These are phyloP conservation scores for Anarrhichthys ocellatus DNA, from an alignment of 2,113 vertebrate genomes.

Conservation along the genomic window DNA sequence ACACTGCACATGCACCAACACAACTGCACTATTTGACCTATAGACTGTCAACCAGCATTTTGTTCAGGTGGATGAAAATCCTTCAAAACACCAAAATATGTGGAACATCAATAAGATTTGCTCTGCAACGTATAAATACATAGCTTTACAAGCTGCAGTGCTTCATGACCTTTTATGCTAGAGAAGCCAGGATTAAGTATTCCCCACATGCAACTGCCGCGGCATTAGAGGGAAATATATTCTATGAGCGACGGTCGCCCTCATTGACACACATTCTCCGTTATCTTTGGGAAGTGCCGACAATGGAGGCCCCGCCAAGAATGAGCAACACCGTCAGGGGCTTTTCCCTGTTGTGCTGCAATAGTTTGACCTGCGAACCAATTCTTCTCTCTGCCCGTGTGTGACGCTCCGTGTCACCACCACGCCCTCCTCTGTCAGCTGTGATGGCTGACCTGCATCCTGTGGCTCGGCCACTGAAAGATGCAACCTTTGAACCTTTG, in stretches of 20 bases:
- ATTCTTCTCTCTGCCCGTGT: neutral
- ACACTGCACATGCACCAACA: neutral
- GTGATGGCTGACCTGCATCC: slow-evolving; percentile 42
- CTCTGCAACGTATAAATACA: neutral
- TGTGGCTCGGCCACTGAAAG: slow-evolving; percentile 14
- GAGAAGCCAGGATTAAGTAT: slow-evolving; percentile 10
- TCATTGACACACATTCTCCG: slow-evolving; percentile 51
- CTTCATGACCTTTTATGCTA: slow-evolving; percentile 21
- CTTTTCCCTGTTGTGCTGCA: neutral
- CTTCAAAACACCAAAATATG: neutral
- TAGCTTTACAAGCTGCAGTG: neutral
- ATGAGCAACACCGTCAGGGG: slow-evolving; percentile 10
- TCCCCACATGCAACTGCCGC: slow-evolving; percentile 6
- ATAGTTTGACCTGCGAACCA: slow-evolving; percentile 22
- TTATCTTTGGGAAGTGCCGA: slow-evolving; percentile 71
- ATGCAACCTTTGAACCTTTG: neutral
- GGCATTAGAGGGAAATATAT: slow-evolving; percentile 48
- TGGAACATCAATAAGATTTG: neutral
- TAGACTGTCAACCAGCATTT: slow-evolving; percentile 17
- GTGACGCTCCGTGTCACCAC: slow-evolving; percentile 2
- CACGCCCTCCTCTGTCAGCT: slow-evolving; percentile 35
- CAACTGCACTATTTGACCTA: neutral
- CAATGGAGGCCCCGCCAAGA: slow-evolving; percentile 53
- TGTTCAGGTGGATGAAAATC: neutral
- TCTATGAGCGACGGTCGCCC: slow-evolving; percentile 18